These are phyloP conservation scores for Cephus cinctus DNA, from an alignment of 1,140 invertebrate species.

Conservation along the genomic window DNA sequence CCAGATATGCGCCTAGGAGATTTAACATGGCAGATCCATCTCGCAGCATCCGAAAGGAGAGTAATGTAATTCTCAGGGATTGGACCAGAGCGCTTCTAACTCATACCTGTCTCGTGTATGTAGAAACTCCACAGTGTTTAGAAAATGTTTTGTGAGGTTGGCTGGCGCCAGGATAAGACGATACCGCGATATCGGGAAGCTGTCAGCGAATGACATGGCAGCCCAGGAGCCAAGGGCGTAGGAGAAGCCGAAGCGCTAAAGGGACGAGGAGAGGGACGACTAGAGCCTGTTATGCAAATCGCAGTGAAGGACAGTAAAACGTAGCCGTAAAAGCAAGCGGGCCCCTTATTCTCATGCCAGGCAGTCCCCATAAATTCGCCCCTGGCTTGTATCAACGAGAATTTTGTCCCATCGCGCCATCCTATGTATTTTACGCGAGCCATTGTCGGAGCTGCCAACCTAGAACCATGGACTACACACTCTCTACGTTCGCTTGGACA, in stretches of 20 bases:
- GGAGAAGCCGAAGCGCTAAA: neutral
- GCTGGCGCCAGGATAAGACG: too few species aligned
- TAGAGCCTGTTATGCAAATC: constrained; percentile 35
- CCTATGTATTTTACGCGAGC: constrained; percentile 30
- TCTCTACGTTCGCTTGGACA: too few species aligned
- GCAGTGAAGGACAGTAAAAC: constrained; percentile 24
- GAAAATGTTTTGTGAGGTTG: too few species aligned
- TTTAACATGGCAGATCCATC: too few species aligned
- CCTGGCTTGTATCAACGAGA: constrained; percentile 36
- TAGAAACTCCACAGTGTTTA: too few species aligned
- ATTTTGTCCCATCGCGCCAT: constrained; percentile 22
- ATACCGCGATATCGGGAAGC: too few species aligned
- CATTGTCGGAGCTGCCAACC: constrained; percentile 21
- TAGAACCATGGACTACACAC: constrained; percentile 8
- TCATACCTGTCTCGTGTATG: too few species aligned
- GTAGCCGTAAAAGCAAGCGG: constrained; percentile 26
- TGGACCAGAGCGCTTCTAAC: too few species aligned
- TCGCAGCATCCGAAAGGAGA: too few species aligned
- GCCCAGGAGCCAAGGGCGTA: neutral
- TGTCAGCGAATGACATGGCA: too few species aligned
- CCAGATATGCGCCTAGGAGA: too few species aligned
- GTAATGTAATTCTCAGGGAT: too few species aligned
- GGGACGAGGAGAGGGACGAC: constrained; percentile 15
- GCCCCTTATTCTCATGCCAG: constrained; percentile 31
- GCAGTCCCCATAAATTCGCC: constrained; percentile 34